Base-by-base conservation (phyloP, 2,113 vertebrate genomes). In the Orthonyx spaldingii region DNA sequence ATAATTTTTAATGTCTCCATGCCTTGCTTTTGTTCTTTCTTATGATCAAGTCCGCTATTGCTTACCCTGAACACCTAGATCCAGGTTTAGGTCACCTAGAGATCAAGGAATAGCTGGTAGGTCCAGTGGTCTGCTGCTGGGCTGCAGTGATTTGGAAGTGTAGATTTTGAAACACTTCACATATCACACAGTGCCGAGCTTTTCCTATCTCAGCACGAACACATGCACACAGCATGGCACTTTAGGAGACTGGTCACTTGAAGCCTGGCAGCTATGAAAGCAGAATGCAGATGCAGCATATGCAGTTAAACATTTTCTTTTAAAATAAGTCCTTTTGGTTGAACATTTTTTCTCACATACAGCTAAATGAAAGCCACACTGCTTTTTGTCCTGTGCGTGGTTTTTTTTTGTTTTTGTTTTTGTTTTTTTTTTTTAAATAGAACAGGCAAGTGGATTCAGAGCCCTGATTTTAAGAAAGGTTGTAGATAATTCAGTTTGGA, bases 291-390 rank as follows among this genome's bases (percentile, higher is more conserved):
- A 72, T 17, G 30, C 11, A 81, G 30, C 17, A 3, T 13, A n/a
- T 9, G 22, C 9, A 46, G 23, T n/a, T 69, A 70, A 72, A 61
- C 0, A 5, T 28, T 26, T n/a, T 64, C 1, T 78, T 84, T 70
- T 23, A 71, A 86, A 35, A 4, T 16, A 53, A 57, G 10, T 42
- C 8, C 15, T 60, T 86, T 39, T 14, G 9, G n/a, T 19, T 46
- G 49, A 72, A 6, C 46, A 49, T 49, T 44, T 49, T n/a, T 47
- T 49, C 89, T 93, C 57, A 32, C 16, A 37, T 55, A 79, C 65
- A 69, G 37, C 44, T 89, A 69, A 91, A 61, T 83, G 44, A 53
- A 88, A 90, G 87, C 70, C 81, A 77, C 37, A 30, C 16, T 87
- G 76, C 30, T 66, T 53, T 87, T 70, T 55, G 82, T 82, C 72